Evolutionary conservation across 2,888 invertebrate genomes (phyloP), one percentile per base, ranked within the genome.

Genomic region (Pasiphila rectangulata): DNA sequence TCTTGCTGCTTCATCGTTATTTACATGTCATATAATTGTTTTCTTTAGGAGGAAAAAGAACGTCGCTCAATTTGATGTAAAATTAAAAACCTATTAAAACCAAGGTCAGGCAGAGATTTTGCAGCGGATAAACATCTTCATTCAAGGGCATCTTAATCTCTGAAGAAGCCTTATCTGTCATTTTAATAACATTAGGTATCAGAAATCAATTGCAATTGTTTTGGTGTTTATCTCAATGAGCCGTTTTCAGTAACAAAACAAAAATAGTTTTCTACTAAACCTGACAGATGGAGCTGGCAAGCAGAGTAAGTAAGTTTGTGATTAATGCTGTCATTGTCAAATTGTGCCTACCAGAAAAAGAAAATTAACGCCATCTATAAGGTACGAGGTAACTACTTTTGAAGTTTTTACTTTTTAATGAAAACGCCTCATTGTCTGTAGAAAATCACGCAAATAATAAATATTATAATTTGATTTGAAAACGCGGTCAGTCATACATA

Each of bases 71-170:
- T 29, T 32, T 3, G 16, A 42, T 19, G 27, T 30, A 29, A 37
- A 44, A 23, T 39, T 39, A 37, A 39, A 49, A 45, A 49, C 38
- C 24, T 12, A 30, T 46, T 48, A 16, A 7, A 45, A 20, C 25
- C 49, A 51, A 52, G 54, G 52, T 52, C 36, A 52, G 10, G 24
- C 17, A 21, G 39, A 46, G 48, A 51, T 54, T 52, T 56, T 53
- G 40, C n/a, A n/a, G n/a, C n/a, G n/a, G 37, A 49, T 12, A 25
- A 15, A 37, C 36, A 45, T 48, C 37, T 47, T 17, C 19, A 30
- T 40, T 54, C 42, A 50, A 54, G 23, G 40, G 36, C 49, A 49
- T 49, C 34, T 47, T 19, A 19, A 35, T 10, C 46, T 13, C 9
- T 13, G 12, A 16, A 35, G 32, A 40, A 4, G 24, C 19, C 12